phyloP scores from a whole-genome alignment of 2,113 vertebrate genomes.

The Pseudopipra pipra region DNA sequence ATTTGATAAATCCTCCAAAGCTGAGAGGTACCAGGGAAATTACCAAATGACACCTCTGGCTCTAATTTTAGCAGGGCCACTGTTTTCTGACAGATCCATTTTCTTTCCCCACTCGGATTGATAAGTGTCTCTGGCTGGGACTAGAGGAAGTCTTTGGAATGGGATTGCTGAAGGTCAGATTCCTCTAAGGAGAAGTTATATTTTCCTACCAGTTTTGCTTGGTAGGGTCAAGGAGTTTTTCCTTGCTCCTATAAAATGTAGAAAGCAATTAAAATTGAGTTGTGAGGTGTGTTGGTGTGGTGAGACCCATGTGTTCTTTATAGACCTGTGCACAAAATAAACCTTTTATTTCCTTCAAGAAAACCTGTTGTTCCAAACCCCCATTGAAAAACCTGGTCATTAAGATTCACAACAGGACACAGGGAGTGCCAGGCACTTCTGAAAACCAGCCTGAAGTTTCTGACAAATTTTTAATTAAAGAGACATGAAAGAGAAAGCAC shows the following conservation, averaged over 20 bases:
- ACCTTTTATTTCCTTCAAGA: not conserved
- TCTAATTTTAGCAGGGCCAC: not conserved
- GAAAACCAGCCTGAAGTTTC: not conserved
- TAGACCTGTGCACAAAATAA: not conserved
- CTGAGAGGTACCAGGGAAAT: not conserved
- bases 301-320: not conserved
- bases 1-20: not conserved
- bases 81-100: constrained; percentile 28
- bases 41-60: not conserved
- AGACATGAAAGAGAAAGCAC: not conserved
- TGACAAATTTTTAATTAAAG: not conserved
- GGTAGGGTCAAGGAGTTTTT: constrained; percentile 49
- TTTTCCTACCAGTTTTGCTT: constrained; percentile 57
- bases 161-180: constrained; percentile 58
- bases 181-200: constrained; percentile 34
- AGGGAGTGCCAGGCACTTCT: not conserved
- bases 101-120: constrained; percentile 19
- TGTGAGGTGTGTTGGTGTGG: not conserved
- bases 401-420: not conserved
- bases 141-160: constrained; percentile 46
- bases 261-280: constrained; percentile 70
- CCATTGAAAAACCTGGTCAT: not conserved
- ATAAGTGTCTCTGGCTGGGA: constrained; percentile 52
- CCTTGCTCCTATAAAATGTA: constrained; percentile 37
- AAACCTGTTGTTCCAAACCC: not conserved